Conservation (phyloP, 2,113 vertebrate genomes). For the Stegastes partitus region DNA sequence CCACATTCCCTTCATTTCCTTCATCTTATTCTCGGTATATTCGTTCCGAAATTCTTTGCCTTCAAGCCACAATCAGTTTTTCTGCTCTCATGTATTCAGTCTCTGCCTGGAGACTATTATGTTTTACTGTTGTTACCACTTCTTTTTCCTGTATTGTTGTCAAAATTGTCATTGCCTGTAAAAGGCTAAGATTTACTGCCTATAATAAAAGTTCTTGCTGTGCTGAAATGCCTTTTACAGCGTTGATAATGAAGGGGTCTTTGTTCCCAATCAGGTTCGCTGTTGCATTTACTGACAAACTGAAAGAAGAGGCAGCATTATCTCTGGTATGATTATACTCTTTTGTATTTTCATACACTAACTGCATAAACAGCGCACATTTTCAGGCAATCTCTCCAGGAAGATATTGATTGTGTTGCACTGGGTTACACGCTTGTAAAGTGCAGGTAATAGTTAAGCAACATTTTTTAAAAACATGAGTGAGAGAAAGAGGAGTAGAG, state of each 20-base stretch:
- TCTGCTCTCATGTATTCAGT: conserved; percentile 17
- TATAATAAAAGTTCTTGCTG: conserved; percentile 20
- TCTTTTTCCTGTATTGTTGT: conserved; percentile 27
- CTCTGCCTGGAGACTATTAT: conserved; percentile 20
- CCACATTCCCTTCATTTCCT: conserved; percentile 56
- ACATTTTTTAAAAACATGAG: neutral
- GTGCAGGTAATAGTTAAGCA: neutral
- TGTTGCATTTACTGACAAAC: conserved; percentile 90
- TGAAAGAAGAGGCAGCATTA: conserved; percentile 88
- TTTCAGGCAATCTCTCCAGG: neutral
- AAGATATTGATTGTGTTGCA: neutral
- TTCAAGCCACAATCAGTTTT: conserved; percentile 30
- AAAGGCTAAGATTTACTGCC: conserved; percentile 19
- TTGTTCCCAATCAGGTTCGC: conserved; percentile 87
- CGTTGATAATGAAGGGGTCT: conserved; percentile 40
- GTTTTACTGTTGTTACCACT: conserved; percentile 29
- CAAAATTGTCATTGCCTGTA: conserved; percentile 33
- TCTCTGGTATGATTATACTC: conserved; percentile 87
- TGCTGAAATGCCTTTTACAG: conserved; percentile 20
- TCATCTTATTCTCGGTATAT: conserved; percentile 43
- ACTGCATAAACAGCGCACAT: neutral
- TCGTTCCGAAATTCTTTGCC: conserved; percentile 44
- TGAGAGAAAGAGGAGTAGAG: neutral
- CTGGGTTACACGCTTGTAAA: neutral
- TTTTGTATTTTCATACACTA: conserved; percentile 24